phyloP scores from a whole-genome alignment of 2,797 vertebrate genomes.

The Acanthopagrus latus region DNA sequence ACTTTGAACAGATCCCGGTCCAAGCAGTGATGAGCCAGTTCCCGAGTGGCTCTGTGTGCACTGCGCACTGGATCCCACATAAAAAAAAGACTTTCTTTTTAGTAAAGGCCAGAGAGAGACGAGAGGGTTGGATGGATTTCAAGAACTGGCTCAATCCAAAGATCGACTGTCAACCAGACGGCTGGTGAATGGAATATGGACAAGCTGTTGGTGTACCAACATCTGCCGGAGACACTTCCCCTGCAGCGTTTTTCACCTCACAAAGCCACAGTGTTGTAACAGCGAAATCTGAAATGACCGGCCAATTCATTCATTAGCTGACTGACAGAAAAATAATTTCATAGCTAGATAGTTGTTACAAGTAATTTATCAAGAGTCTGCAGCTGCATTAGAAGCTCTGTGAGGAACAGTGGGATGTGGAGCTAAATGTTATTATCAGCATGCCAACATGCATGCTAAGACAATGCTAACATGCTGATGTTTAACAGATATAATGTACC shows the following conservation, averaged over 20 bases:
- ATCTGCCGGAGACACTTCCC: slow-evolving; percentile 44
- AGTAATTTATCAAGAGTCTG: background rate
- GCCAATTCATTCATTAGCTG: background rate
- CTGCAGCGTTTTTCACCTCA: background rate
- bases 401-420: background rate
- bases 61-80: slow-evolving; percentile 44
- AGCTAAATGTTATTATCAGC: slow-evolving; percentile 2
- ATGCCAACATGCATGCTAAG: background rate
- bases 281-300: slow-evolving; percentile 6
- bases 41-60: slow-evolving; percentile 40
- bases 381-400: background rate
- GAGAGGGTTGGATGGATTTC: slow-evolving; percentile 38
- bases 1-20: slow-evolving; percentile 67
- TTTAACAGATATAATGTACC: background rate
- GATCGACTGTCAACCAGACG: slow-evolving; percentile 32
- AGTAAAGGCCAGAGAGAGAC: slow-evolving; percentile 52
- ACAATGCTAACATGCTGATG: background rate
- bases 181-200: slow-evolving; percentile 45
- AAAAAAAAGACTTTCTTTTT: slow-evolving; percentile 37
- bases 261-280: slow-evolving; percentile 13
- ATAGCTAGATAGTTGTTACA: background rate
- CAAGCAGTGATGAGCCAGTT: slow-evolving; percentile 63
- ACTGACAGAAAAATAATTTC: background rate
- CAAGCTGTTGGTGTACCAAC: slow-evolving; percentile 50
- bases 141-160: slow-evolving; percentile 44